These are phyloP conservation scores for Drosophila kambysellisi DNA, from an alignment of 2,888 invertebrate species.

Conservation along the genomic window DNA sequence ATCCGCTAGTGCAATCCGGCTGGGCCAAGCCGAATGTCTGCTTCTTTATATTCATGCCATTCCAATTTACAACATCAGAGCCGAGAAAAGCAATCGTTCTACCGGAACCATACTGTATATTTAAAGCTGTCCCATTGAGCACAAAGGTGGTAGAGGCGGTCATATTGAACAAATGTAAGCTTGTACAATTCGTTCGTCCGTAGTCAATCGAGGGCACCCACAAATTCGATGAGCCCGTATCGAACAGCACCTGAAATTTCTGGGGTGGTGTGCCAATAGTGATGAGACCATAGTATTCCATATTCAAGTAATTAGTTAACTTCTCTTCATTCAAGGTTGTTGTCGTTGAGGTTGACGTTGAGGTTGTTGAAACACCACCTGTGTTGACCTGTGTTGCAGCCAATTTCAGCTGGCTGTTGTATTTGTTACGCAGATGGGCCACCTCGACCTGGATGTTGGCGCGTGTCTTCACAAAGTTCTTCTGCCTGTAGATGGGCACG, in stretches of 20 bases:
- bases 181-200: no score
- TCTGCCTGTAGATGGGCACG: slow-evolving; percentile 32
- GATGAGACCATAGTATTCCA: slow-evolving; percentile 86
- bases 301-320: slow-evolving; percentile 55
- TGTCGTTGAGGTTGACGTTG: not conserved
- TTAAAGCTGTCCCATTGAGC: slow-evolving; percentile 88
- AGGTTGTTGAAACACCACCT: not conserved
- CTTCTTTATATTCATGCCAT: slow-evolving; percentile 88
- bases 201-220: slow-evolving; percentile 87
- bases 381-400: no score
- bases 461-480: slow-evolving; percentile 42
- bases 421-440: slow-evolving; percentile 52
- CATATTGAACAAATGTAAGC: slow-evolving; percentile 86
- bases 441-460: slow-evolving; percentile 47
- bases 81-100: slow-evolving; percentile 43
- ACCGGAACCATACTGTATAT: slow-evolving; percentile 92
- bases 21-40: slow-evolving; percentile 98
- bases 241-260: slow-evolving; percentile 96
- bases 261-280: slow-evolving; percentile 96
- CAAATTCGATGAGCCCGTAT: slow-evolving; percentile 86
- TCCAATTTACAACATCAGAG: slow-evolving; percentile 87
- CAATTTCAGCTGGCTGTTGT: slow-evolving; percentile 20
- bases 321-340: slow-evolving; percentile 24
- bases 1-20: slow-evolving; percentile 91
- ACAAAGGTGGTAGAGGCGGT: slow-evolving; percentile 92